phyloP scores from a whole-genome alignment of 92 coral and sea anemone species.

The Plumapathes pennacea region DNA sequence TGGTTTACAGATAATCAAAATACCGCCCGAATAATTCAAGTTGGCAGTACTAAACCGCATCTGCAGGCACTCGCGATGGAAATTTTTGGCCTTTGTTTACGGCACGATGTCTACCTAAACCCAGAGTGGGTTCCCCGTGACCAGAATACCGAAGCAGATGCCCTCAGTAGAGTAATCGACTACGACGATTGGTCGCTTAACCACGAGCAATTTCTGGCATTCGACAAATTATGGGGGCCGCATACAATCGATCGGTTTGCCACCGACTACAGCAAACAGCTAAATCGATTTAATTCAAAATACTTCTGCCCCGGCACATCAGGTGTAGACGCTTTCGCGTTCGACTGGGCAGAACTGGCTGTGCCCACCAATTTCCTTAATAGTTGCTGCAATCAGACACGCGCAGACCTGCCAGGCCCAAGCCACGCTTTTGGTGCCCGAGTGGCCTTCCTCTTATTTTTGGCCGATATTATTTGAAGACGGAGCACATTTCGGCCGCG shows the following conservation, averaged over 20 bases:
- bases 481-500: conserved; percentile 12
- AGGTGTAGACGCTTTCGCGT: conserved; percentile 44
- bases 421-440: conserved; percentile 31
- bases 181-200: conserved; percentile 47
- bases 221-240: conserved; percentile 30
- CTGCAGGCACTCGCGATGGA: conserved; percentile 10
- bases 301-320: conserved; percentile 43
- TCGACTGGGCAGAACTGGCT: conserved; percentile 53
- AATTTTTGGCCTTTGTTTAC: conserved; percentile 21
- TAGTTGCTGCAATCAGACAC: conserved; percentile 31
- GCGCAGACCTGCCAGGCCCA: conserved; percentile 21
- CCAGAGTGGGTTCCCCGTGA: conserved; percentile 26
- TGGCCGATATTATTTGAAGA: conserved; percentile 21
- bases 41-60: conserved; percentile 30
- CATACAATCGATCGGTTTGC: conserved; percentile 42
- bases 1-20: conserved; percentile 46
- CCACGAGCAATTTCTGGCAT: conserved; percentile 13
- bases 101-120: conserved; percentile 12
- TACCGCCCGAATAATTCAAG: conserved; percentile 9
- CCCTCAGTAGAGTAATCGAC: conserved; percentile 28
- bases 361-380: conserved; percentile 24
- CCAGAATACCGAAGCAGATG: conserved; percentile 17
- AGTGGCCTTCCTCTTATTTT: conserved; percentile 34
- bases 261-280: conserved; percentile 34
- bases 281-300: conserved; percentile 33